A percentile compares a stretch with the other conserved stretches of the same genome.
phyloP scores from a whole-genome alignment of 2,797 vertebrate genomes.

The Bucorvus abyssinicus region DNA sequence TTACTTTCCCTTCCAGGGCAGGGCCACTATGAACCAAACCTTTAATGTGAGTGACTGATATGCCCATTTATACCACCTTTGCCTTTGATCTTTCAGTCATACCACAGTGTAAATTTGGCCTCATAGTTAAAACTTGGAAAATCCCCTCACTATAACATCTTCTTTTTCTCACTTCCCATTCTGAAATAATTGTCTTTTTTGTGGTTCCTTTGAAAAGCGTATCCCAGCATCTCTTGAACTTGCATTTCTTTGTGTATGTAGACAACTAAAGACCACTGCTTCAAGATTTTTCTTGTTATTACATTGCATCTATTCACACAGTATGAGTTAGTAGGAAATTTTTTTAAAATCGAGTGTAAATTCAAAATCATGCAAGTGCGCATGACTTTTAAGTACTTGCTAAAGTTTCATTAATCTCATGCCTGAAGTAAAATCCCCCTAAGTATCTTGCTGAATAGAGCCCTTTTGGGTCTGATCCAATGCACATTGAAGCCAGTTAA shows the following conservation, averaged over 20 bases:
- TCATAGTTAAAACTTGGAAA: conserved; percentile 40
- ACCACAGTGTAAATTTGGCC: background rate
- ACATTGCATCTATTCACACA: background rate
- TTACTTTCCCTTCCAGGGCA: background rate
- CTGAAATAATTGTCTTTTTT: conserved; percentile 27
- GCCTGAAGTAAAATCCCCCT: conserved; percentile 35
- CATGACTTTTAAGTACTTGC: background rate
- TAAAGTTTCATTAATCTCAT: background rate
- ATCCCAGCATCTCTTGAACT: background rate
- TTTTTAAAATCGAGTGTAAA: background rate
- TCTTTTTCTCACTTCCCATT: conserved; percentile 46
- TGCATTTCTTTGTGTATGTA: background rate
- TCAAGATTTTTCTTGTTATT: background rate
- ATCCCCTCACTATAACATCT: conserved; percentile 13
- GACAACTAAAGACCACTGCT: background rate
- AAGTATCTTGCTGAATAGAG: background rate
- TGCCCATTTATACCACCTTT: background rate
- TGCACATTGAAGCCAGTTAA: background rate
- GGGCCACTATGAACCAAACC: background rate
- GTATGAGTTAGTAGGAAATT: background rate
- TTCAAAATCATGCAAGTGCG: background rate
- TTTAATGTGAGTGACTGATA: background rate
- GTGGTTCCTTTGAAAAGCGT: conserved; percentile 38
- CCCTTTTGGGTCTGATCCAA: background rate
- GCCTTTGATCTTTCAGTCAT: conserved; percentile 18